Percentiles rank a stretch among this genome's conserved stretches.
These are phyloP conservation scores for Centroberyx gerrardi DNA, from an alignment of 2,797 vertebrate species.

Conservation along the genomic window DNA sequence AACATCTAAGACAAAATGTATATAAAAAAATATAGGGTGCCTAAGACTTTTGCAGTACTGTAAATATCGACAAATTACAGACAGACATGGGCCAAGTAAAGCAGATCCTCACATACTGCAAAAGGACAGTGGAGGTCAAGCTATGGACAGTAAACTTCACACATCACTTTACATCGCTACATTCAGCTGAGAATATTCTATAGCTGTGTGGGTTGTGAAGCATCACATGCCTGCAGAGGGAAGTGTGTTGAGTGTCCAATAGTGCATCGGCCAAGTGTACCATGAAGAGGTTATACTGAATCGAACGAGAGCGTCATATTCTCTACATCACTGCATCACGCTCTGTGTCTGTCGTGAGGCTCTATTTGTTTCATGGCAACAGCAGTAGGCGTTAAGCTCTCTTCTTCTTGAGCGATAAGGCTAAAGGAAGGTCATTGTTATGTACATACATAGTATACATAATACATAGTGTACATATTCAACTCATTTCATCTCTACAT, in stretches of 20 bases:
- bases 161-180: background rate
- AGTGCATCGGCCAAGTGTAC: background rate
- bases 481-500: too few relatives aligned
- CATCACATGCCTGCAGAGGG: constrained; percentile 4
- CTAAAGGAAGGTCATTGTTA: constrained; percentile 3
- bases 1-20: too few relatives aligned
- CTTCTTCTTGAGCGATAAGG: background rate
- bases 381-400: constrained; percentile 9
- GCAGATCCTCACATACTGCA: too few relatives aligned
- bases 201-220: constrained; percentile 1
- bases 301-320: background rate
- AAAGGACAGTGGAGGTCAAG: too few relatives aligned
- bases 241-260: too few relatives aligned
- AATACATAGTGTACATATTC: background rate
- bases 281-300: background rate
- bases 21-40: too few relatives aligned
- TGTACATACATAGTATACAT: background rate
- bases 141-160: background rate
- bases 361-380: constrained; percentile 17
- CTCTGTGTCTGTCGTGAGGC: constrained; percentile 8
- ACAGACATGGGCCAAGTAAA: too few relatives aligned
- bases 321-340: background rate
- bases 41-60: too few relatives aligned
- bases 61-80: too few relatives aligned
- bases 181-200: constrained; percentile 3